Evolutionary conservation across 2,113 vertebrate genomes (phyloP).

Genomic region (Eubucco bourcierii): DNA sequence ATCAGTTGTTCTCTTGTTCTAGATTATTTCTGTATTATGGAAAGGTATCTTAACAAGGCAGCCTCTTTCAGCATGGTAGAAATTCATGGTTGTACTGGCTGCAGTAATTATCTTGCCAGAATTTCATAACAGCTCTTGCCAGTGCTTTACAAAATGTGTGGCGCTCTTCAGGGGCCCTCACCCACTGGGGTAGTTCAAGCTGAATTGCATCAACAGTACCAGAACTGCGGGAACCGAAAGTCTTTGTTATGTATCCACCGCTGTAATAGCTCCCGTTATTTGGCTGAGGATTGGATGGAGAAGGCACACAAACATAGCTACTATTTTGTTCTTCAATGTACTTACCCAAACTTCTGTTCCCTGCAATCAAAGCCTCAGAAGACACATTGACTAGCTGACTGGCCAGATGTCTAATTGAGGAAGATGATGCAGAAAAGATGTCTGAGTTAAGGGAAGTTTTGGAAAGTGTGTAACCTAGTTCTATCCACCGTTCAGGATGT

Average conservation of each 20-base stretch:
- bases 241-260: conserved; percentile 58
- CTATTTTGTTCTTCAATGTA: conserved; percentile 49
- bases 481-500: conserved; percentile 64
- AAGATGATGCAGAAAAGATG: background rate
- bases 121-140: conserved; percentile 54
- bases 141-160: conserved; percentile 53
- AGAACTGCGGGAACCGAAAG: conserved; percentile 40
- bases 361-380: conserved; percentile 34
- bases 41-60: background rate
- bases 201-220: conserved; percentile 61
- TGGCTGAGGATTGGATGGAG: conserved; percentile 61
- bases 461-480: conserved; percentile 64
- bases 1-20: background rate
- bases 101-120: conserved; percentile 54
- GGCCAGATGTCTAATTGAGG: conserved; percentile 49
- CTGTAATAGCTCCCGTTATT: conserved; percentile 59
- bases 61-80: background rate
- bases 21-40: background rate
- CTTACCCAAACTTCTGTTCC: conserved; percentile 56
- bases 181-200: conserved; percentile 63
- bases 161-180: conserved; percentile 38
- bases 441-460: conserved; percentile 51
- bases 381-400: conserved; percentile 26
- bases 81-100: background rate
- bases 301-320: conserved; percentile 58